Conservation (phyloP, 2,797 vertebrate species). For the Falco columbarius region DNA sequence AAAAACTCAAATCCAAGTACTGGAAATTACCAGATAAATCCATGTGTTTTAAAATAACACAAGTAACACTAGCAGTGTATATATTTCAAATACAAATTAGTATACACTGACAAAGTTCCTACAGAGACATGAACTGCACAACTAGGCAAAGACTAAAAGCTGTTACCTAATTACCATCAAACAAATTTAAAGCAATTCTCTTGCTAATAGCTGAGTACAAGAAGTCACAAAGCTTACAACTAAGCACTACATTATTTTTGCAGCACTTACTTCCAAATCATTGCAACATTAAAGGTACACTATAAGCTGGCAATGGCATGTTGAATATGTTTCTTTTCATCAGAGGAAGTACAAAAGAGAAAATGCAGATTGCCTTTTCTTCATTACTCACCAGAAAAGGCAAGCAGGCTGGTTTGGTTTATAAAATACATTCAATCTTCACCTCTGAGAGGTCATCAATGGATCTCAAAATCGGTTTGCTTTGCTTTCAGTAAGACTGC, state of each 20-base stretch:
- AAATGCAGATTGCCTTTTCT: neutral
- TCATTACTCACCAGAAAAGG: neutral
- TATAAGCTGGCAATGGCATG: neutral
- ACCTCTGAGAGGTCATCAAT: neutral
- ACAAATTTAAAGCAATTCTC: neutral
- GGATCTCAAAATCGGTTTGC: neutral
- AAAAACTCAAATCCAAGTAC: neutral
- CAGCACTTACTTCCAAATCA: neutral
- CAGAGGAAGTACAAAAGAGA: neutral
- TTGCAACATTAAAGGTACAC: neutral
- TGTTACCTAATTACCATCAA: neutral
- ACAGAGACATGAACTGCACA: neutral
- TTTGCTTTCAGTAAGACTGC: neutral
- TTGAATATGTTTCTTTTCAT: neutral
- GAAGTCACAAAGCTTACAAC: neutral
- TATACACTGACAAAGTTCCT: neutral
- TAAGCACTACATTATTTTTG: neutral
- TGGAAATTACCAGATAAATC: neutral
- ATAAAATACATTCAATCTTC: neutral
- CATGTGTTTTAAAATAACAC: rapidly evolving
- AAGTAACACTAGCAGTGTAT: rapidly evolving
- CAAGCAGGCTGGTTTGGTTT: neutral
- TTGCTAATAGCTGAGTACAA: neutral
- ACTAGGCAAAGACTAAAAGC: neutral
- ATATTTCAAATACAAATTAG: neutral